Evolutionary conservation across 2,113 vertebrate species (phyloP), one percentile per base, ranked within the genome.

Genomic region (Caretta caretta): DNA sequence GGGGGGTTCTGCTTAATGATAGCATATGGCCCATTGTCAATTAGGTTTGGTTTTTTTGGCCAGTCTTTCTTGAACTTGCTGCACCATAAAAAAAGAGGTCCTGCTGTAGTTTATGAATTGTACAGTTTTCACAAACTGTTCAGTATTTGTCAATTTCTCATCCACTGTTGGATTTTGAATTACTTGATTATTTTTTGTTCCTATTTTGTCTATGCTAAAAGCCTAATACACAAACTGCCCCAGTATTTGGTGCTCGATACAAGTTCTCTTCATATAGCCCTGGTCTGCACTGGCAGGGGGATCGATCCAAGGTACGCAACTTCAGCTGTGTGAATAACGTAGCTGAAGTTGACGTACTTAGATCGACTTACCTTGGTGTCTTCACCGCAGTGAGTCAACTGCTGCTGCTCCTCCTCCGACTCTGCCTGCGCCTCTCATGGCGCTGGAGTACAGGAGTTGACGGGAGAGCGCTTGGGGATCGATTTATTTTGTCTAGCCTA

Each of bases 121-220:
- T 98, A 95, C 92, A 91, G 86, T 98, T 85, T 49, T 97, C 85
- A 95, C 92, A 97, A 92, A 92, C 83, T 98, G 92, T 95, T 97
- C 97, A 98, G 90, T 97, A 96, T 98, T 95, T 95, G 94, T 97
- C 80, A 95, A 83, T 95, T 96, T 95, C 93, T 97, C 90, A 89
- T 96, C 96, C 95, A 2, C 97, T 98, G 90, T 97, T 97, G 98
- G 97, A 98, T 98, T 97, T 97, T 97, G 76, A 97, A 97, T 97
- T 98, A 98, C 98, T 98, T 98, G 98, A 98, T 95, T 94, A 82
- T 97, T 98, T 84, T 84, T 80, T 97, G 92, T 97, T 97, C 87
- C 76, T 97, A 96, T 96, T 89, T 84, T 91, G 83, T 93, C 90
- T 90, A 56, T 50, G 88, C 57, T 90, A 93, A 92, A 94, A 97